Evolutionary conservation across 2,888 invertebrate genomes (phyloP).

Genomic region (Halictus ligatus): DNA sequence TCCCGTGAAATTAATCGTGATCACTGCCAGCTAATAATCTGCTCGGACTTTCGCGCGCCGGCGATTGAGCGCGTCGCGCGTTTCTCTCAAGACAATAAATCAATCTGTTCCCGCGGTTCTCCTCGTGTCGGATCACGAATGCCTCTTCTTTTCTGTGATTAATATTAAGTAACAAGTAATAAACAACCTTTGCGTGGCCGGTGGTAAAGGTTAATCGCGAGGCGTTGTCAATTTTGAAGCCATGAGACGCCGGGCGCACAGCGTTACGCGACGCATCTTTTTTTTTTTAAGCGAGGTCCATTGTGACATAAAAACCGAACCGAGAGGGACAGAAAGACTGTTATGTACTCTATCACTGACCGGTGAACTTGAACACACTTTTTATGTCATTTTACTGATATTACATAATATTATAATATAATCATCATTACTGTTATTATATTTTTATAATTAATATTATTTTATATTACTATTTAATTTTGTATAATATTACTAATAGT

Average conservation of each 20-base stretch:
- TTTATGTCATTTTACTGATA: neutral
- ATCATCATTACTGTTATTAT: too few species aligned
- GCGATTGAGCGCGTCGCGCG: neutral
- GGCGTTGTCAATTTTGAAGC: constrained; percentile 12
- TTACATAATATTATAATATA: too few species aligned
- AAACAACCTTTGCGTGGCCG: constrained; percentile 3
- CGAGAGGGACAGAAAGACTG: neutral
- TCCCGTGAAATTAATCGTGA: constrained; percentile 8
- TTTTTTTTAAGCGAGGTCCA: neutral
- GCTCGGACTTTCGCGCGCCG: neutral
- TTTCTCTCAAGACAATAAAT: constrained; percentile 17
- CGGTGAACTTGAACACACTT: neutral
- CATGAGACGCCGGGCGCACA: neutral
- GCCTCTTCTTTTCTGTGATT: constrained; percentile 11
- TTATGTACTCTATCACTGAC: neutral
- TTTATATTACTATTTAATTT: too few species aligned
- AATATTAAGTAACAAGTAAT: constrained; percentile 10
- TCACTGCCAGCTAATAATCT: constrained; percentile 3
- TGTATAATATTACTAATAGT: too few species aligned
- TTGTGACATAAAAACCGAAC: neutral
- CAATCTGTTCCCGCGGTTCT: constrained; percentile 1
- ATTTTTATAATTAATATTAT: too few species aligned
- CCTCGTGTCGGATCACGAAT: constrained; percentile 15
- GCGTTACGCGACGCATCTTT: neutral
- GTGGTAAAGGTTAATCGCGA: constrained; percentile 14